Base-by-base conservation (phyloP, 2,888 invertebrate genomes). In the Bembecia ichneumoniformis region DNA sequence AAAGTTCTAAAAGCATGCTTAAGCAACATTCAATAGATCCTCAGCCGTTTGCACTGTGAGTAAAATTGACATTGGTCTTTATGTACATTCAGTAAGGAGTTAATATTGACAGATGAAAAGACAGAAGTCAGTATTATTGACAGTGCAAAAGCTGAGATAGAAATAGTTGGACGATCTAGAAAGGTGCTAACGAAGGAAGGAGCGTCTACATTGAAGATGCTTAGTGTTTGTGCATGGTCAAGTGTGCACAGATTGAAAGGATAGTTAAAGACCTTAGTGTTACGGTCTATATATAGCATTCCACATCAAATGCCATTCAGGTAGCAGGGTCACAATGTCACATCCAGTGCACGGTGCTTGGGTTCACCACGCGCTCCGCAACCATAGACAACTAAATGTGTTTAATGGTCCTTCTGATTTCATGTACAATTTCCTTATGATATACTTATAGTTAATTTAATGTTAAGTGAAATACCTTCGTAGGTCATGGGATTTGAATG, bases 181-280 rank as follows among this genome's bases (percentile, higher is more conserved):
- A 86, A 84, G 83, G 79, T 81, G 81, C 82, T 76, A 79, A 83
- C 81, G 84, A 81, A 87, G 83, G 81, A 83, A 87, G 86, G 86
- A 86, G 86, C 84, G 83, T 66, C 82, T 84, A 84, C 70, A 60
- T 61, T 66, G 70, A 67, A 77, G 69, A 76, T 78, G 79, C 75
- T 69, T 59, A 62, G 74, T 78, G 77, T 73, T 68, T 75, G 79
- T 83, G 83, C 82, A 67, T 66, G 65, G 75, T 77, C 68, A 74
- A 68, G 68, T 66, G 86, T 86, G 86, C 83, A 83, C 77, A 84
- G 80, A 81, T 76, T 65, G 68, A 77, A 56, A 56, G 54, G 54
- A 60, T 64, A 65, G 63, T 57, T 58, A 55, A 55, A 69, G 40
- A 40, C 75, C 76, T 68, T 55, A 58, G 67, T 59, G 71, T 62